These are phyloP conservation scores for Latrodectus elegans DNA, from an alignment of 2,888 invertebrate genomes.

Conservation along the genomic window DNA sequence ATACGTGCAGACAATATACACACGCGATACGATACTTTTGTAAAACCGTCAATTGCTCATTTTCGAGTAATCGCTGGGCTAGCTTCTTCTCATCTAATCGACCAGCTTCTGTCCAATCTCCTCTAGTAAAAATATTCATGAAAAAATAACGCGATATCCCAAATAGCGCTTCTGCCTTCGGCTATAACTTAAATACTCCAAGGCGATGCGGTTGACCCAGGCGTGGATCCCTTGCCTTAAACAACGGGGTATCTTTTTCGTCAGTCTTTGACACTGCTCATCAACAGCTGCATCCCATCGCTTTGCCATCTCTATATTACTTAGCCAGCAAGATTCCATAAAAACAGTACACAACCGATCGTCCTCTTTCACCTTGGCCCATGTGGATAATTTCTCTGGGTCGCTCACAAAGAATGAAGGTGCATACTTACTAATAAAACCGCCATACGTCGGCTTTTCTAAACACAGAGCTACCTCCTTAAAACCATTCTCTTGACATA, in stretches of 20 bases:
- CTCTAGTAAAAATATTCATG: not conserved
- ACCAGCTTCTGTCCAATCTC: not conserved
- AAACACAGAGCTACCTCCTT: not conserved
- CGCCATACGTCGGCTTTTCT: slow-evolving; percentile 1
- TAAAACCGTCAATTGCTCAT: no score
- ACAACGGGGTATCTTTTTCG: not conserved
- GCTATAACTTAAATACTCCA: not conserved
- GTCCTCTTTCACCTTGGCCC: slow-evolving; percentile 5
- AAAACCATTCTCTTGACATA: not conserved
- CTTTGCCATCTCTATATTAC: not conserved
- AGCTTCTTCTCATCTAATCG: not conserved
- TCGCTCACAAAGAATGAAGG: slow-evolving; percentile 4
- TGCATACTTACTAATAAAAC: not conserved
- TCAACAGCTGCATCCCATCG: slow-evolving; percentile 2
- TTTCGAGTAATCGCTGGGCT: no score
- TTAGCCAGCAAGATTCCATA: not conserved
- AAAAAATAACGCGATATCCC: not conserved
- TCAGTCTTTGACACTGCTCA: not conserved
- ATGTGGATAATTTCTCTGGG: slow-evolving; percentile 5
- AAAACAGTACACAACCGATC: not conserved
- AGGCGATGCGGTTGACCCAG: slow-evolving; percentile 9
- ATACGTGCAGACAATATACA: no score
- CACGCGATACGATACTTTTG: no score
- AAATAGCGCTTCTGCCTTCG: not conserved
- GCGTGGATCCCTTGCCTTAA: not conserved